These are phyloP conservation scores for Morone chrysops DNA, from an alignment of 2,113 vertebrate genomes.

Conservation along the genomic window DNA sequence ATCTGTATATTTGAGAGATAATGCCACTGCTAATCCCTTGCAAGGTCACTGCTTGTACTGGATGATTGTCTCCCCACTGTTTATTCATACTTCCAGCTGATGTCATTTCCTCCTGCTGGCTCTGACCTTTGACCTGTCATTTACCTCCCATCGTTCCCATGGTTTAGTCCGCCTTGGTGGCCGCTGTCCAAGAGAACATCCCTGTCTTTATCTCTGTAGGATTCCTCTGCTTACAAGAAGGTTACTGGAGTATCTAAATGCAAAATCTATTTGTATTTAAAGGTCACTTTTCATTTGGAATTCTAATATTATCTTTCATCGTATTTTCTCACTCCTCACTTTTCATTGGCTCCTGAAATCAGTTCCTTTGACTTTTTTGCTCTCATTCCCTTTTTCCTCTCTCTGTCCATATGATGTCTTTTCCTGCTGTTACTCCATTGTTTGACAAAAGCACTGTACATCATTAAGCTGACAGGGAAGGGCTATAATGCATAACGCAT, in stretches of 20 bases:
- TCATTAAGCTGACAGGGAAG: constrained; percentile 58
- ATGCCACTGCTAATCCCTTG: constrained; percentile 75
- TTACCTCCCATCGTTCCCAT: constrained; percentile 70
- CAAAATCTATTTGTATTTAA: constrained; percentile 74
- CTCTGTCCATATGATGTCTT: constrained; percentile 22
- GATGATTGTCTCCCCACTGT: constrained; percentile 81
- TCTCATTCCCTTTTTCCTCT: not conserved
- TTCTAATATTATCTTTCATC: constrained; percentile 47
- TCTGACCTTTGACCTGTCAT: constrained; percentile 79
- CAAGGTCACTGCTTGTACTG: constrained; percentile 81
- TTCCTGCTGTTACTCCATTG: constrained; percentile 51
- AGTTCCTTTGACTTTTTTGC: constrained; percentile 14
- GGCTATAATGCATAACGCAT: constrained; percentile 49
- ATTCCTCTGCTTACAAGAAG: constrained; percentile 67
- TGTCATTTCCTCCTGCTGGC: constrained; percentile 81
- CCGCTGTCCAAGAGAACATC: constrained; percentile 60
- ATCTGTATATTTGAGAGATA: constrained; percentile 80
- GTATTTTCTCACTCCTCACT: constrained; percentile 25
- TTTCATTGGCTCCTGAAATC: constrained; percentile 27
- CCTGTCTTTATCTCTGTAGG: constrained; percentile 75
- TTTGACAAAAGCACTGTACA: constrained; percentile 60
- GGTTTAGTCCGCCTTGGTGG: constrained; percentile 64
- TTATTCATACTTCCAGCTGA: constrained; percentile 83
- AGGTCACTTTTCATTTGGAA: constrained; percentile 75
- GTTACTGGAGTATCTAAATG: constrained; percentile 74